Evolutionary conservation across 53 echinoderm and acorn worm species (phyloP).

Genomic region (Temnopleurus reevesii): DNA sequence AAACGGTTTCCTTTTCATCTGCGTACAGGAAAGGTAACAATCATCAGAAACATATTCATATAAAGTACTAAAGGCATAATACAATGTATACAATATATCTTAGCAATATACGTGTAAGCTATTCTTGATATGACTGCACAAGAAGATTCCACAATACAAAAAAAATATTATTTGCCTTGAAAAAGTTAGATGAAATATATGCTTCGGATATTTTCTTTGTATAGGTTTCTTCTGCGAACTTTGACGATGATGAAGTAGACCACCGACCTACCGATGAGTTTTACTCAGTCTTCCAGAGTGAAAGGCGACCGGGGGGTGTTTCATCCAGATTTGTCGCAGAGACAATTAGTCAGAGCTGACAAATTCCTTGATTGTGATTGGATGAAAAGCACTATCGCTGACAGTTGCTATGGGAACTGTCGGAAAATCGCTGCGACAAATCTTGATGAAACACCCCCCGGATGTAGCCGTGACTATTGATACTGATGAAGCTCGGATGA

Average conservation of each 20-base stretch:
- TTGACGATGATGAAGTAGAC: background rate
- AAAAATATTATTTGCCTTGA: background rate
- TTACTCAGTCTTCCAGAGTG: background rate
- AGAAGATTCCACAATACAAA: background rate
- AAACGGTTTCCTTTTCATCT: constrained; percentile 25
- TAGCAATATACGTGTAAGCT: background rate
- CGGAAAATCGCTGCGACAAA: too few relatives aligned
- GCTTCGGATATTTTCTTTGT: background rate
- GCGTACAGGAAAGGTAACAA: background rate
- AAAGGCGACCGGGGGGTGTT: background rate
- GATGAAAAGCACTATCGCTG: too few relatives aligned
- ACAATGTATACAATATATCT: background rate
- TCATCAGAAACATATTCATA: background rate
- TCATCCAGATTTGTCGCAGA: too few relatives aligned
- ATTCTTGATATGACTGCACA: background rate
- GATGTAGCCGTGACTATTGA: too few relatives aligned
- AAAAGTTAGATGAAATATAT: background rate
- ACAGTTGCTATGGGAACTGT: too few relatives aligned
- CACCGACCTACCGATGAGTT: background rate
- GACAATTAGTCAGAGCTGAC: too few relatives aligned
- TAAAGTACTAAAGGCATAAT: background rate
- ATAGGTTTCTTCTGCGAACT: background rate
- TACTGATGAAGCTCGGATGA: too few relatives aligned
- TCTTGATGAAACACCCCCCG: too few relatives aligned
- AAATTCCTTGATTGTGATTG: too few relatives aligned